These are phyloP conservation scores for Acrocephalus kingi DNA, from an alignment of 2,113 vertebrate genomes.

Conservation along the genomic window DNA sequence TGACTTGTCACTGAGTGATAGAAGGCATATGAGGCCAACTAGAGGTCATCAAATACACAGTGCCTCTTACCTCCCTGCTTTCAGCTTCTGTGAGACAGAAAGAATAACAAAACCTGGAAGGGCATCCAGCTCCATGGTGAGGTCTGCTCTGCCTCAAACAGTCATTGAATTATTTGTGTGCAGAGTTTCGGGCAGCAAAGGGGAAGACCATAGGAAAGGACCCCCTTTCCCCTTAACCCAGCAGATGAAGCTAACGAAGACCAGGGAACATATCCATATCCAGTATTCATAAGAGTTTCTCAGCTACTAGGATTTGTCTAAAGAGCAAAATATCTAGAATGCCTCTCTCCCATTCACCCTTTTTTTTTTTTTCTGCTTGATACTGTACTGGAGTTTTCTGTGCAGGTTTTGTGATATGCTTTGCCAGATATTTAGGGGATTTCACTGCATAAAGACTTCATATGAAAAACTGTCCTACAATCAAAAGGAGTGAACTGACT, in stretches of 20 bases:
- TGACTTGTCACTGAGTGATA: slow-evolving; percentile 20
- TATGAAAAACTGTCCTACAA: not conserved
- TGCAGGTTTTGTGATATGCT: not conserved
- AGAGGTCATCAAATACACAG: slow-evolving; percentile 3
- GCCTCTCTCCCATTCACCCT: not conserved
- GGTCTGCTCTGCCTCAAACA: not conserved
- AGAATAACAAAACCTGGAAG: not conserved
- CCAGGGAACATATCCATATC: not conserved
- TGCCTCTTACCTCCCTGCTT: slow-evolving; percentile 3
- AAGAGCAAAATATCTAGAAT: not conserved
- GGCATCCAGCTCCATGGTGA: not conserved
- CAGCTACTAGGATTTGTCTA: not conserved
- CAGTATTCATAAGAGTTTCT: not conserved
- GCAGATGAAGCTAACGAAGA: not conserved
- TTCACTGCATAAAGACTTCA: not conserved
- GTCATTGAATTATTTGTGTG: not conserved
- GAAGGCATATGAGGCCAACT: slow-evolving; percentile 44
- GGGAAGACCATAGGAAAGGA: not conserved
- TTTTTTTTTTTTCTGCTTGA: not conserved
- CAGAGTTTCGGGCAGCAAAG: not conserved
- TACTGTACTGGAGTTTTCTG: not conserved
- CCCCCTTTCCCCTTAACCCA: not conserved
- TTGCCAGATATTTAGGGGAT: not conserved
- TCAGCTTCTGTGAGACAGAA: not conserved
- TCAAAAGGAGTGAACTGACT: not conserved